Conservation (phyloP, 2,888 invertebrate species). For the Watsonalla cultraria region DNA sequence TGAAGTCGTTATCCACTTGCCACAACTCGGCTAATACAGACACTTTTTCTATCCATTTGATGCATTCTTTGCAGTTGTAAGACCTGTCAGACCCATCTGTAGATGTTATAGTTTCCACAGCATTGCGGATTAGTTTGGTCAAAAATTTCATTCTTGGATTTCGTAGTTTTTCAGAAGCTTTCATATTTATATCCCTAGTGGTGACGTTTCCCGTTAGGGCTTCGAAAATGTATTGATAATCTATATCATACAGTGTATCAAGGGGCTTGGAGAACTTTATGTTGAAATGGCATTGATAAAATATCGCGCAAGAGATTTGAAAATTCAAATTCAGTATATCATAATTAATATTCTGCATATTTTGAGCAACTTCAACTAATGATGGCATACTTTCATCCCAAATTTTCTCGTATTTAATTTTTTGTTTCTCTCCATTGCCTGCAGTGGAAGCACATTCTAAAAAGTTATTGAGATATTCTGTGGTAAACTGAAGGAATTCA, state of each 20-base stretch:
- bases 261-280: slow-evolving; percentile 85
- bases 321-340: slow-evolving; percentile 89
- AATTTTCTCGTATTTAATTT: slow-evolving; percentile 79
- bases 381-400: slow-evolving; percentile 84
- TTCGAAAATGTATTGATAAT: slow-evolving; percentile 79
- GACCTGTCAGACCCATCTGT: slow-evolving; percentile 69
- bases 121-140: slow-evolving; percentile 84
- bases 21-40: slow-evolving; percentile 85
- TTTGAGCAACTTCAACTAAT: slow-evolving; percentile 87
- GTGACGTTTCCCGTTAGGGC: slow-evolving; percentile 56
- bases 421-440: slow-evolving; percentile 51
- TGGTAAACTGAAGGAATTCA: slow-evolving; percentile 63
- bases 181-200: slow-evolving; percentile 78
- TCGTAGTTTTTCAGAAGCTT: slow-evolving; percentile 84
- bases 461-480: slow-evolving; percentile 70
- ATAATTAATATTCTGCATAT: slow-evolving; percentile 85
- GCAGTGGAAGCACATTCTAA: slow-evolving; percentile 54
- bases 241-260: slow-evolving; percentile 87
- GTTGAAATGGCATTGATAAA: slow-evolving; percentile 88
- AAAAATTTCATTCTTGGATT: slow-evolving; percentile 85
- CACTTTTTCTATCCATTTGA: slow-evolving; percentile 85
- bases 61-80: slow-evolving; percentile 58
- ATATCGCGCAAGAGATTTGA: slow-evolving; percentile 86
- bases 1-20: slow-evolving; percentile 85
- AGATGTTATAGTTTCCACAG: slow-evolving; percentile 85